Base-by-base conservation (phyloP, 2,797 vertebrate species). In the Glyptemys insculpta region DNA sequence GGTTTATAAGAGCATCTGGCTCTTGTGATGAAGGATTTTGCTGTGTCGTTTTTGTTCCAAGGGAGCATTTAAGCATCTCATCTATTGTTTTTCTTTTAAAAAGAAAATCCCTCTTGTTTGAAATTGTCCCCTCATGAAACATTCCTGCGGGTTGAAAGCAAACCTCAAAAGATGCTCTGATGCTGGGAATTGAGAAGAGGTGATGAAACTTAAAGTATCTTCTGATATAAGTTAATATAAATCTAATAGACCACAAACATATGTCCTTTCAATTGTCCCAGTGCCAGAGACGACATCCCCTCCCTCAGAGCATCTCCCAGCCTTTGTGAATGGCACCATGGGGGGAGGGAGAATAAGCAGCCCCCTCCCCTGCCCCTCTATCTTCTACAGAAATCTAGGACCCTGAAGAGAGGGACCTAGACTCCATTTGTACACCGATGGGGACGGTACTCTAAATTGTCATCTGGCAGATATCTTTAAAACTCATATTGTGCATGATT, bases 361-460 rank as follows among this genome's bases (percentile, higher is more conserved):
- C 57, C 56, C 29, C 50, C 41, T 25, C 34, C 83, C 9, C 49
- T 14, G 72, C 50, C 41, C 50, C 54, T n/a, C 37, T 27, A 7
- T 19, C n/a, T 72, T 72, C 68, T 50, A 11, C 0, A 1, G 31
- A 76, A 34, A 81, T 14, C 19, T 16, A 85, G 23, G 23, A 8
- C 49, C 50, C 25, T 91, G 57, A 14, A 88, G 72, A 19, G 1
- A 5, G 21, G 12, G 23, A 91, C 31, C 0, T 14, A 72, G 56
- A 47, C 44, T 62, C 53, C 72, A 12, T 0, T 31, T 57, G 79
- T 31, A 59, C 3, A 31, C 76, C 12, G 81, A 88, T n/a, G 18
- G 68, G n/a, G 68, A 59, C 10, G 4, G 50, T 50, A 83, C 81
- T 93, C 90, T 83, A 41, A 0, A 0, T 29, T 0, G 0, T 56